Base-by-base conservation (phyloP, 2,888 invertebrate species). In the Aplocera efformata region DNA sequence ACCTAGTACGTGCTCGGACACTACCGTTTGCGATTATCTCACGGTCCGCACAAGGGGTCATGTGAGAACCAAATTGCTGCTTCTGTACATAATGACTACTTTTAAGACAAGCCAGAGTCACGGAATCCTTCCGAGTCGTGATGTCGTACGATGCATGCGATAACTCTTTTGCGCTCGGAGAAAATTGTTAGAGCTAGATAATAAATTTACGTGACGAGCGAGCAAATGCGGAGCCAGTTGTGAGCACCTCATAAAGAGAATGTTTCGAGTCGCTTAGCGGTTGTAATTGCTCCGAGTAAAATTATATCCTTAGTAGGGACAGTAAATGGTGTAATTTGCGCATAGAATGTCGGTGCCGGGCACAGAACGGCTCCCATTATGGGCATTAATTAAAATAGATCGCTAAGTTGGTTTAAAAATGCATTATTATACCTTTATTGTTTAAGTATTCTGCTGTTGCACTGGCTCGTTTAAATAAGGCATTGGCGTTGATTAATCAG, bases 11-110 rank as follows among this genome's bases (percentile, higher is more conserved):
- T 81, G 83, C 68, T 68, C 59, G 78, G 75, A 76, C 79, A 80
- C 78, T 76, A 76, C 80, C 72, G 79, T 70, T 70, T 59, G 80
- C 82, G 83, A 82, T 81, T 81, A 83, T 85, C 84, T 83, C 84
- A 84, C 82, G 84, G 80, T 77, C 73, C 58, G 57, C 58, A 56
- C 65, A 75, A 71, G 75, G 70, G 81, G 83, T 83, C 82, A 83
- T 69, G 75, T 74, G 81, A 70, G 79, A 81, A 78, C 71, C 62
- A 67, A 81, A 75, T 71, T 69, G 70, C 71, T 58, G 62, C 76
- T 71, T 68, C 72, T 72, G 73, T 59, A 63, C 63, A 55, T 72
- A 72, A 74, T 71, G 66, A 68, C 61, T 53, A 66, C 62, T 60
- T 68, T 72, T 68, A 65, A 72, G 70, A 64, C 58, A 58, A 62